These are phyloP conservation scores for Cyprinus carpio DNA, from an alignment of 2,113 vertebrate species.

Conservation along the genomic window DNA sequence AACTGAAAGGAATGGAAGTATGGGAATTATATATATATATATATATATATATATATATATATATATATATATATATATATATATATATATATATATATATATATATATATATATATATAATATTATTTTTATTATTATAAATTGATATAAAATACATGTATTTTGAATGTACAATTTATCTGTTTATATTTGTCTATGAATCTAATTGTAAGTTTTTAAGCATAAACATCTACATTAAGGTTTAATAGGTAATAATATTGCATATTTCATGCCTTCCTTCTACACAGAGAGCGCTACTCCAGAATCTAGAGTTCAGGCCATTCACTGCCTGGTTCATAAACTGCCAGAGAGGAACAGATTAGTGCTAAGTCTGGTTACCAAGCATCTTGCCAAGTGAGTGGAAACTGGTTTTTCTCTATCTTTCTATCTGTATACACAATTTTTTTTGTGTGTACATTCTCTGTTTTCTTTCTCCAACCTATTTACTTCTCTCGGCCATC, in stretches of 20 bases:
- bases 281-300: slow-evolving; percentile 87
- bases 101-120: no score
- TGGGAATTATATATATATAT: no score
- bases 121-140: no score
- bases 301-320: slow-evolving; percentile 86
- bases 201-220: not conserved
- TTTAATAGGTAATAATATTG: no score
- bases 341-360: slow-evolving; percentile 93
- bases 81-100: no score
- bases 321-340: slow-evolving; percentile 94
- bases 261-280: not conserved
- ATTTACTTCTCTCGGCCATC: not conserved
- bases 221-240: not conserved
- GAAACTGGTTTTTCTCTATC: not conserved
- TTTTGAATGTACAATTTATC: no score
- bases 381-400: slow-evolving; percentile 95
- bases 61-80: no score
- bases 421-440: slow-evolving; percentile 5
- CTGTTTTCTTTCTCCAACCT: not conserved
- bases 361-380: slow-evolving; percentile 93
- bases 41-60: no score
- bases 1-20: no score
- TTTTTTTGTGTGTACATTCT: not conserved
- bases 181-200: not conserved
- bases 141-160: no score